Evolutionary conservation across 2,797 vertebrate genomes (phyloP), one percentile per base, ranked within the genome.

Genomic region (Tarsius wallacei): DNA sequence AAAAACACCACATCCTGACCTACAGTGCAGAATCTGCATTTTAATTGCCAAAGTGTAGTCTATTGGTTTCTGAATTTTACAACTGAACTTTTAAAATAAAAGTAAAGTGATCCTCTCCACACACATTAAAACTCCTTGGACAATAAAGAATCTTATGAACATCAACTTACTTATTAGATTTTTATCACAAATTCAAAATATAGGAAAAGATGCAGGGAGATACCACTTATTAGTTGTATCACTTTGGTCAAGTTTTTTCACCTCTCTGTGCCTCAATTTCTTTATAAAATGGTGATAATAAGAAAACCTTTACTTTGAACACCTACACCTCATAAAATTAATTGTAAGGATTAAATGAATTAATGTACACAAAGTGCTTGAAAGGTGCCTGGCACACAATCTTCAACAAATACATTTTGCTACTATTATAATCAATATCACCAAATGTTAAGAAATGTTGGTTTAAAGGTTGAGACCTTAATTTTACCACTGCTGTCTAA

Each of bases 1-100:
- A 73, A 73, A 74, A 74, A 15, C 5, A 42, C 28, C 24, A 81
- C 6, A 66, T 36, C 21, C 11, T 77, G 16, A 70, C 33, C 33
- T 74, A 95, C 42, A 42, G 42, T 42, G 42, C 42, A 42, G 42
- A 42, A 42, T 55, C 63, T 31, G 24, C 22, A 55, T 61, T 95
- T 94, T 66, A 33, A 78, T 21, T 53, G 10, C 71, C 70, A n/a
- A 61, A 55, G 36, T 74, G 93, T 82, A 64, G 26, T 77, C 77
- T 49, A 71, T 5, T 66, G 15, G 59, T 59, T 90, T 94, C 71
- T 93, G 73, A 85, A 74, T 80, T 80, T 78, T 49, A 51, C 80
- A 74, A 73, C 5, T 82, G 24, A 93, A 53, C 55, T 93, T 47
- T 55, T n/a, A 76, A 93, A 83, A 82, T 82, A 55, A 59, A 93